Evolutionary conservation across 2,113 vertebrate species (phyloP).

Genomic region (Zosterops lateralis): DNA sequence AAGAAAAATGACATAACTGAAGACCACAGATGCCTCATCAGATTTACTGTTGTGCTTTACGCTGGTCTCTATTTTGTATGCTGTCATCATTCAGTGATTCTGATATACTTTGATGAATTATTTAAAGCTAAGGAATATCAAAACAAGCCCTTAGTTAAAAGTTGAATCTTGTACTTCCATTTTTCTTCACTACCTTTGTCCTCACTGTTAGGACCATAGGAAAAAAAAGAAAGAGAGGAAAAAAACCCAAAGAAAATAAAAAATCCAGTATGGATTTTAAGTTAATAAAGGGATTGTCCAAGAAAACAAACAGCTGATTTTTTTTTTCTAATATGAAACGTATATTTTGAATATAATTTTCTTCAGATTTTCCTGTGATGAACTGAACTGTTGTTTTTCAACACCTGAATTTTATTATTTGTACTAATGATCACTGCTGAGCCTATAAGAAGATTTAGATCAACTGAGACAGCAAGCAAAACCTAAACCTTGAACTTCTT

Average conservation of each 20-base stretch:
- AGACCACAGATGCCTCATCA: not conserved
- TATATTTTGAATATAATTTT: conserved; percentile 36
- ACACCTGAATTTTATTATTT: conserved; percentile 59
- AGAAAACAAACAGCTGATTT: not conserved
- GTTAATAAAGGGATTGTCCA: not conserved
- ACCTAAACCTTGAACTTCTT: conserved; percentile 36
- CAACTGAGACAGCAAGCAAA: conserved; percentile 29
- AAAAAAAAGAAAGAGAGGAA: too few species aligned
- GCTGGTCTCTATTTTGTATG: not conserved
- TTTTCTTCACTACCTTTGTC: not conserved
- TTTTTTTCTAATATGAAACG: not conserved
- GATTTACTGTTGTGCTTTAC: not conserved
- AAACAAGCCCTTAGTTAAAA: not conserved
- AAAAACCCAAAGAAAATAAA: not conserved
- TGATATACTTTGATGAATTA: not conserved
- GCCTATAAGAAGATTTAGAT: conserved; percentile 51
- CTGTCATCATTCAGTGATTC: not conserved
- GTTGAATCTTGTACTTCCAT: not conserved
- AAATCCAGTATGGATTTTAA: not conserved
- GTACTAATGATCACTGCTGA: conserved; percentile 48
- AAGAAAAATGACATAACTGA: not conserved
- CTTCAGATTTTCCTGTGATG: conserved; percentile 32
- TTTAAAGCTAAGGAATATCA: not conserved
- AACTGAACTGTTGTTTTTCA: conserved; percentile 14
- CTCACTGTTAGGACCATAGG: not conserved